Percentiles rank a stretch among this genome's conserved stretches.
These are phyloP conservation scores for Rhaphigaster nebulosa DNA, from an alignment of 2,888 invertebrate genomes.

Conservation along the genomic window DNA sequence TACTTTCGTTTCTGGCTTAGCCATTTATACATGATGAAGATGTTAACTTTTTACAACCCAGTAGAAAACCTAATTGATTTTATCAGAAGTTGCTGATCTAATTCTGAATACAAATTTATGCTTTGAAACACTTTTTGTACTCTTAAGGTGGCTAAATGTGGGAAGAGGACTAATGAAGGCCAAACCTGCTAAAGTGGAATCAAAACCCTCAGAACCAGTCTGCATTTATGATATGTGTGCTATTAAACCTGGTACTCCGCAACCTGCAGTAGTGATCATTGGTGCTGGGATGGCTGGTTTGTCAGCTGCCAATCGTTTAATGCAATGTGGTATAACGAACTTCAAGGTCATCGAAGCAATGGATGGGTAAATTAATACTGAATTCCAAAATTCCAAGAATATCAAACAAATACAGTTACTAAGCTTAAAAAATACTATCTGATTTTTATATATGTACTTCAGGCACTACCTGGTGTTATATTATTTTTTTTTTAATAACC, in stretches of 20 bases:
- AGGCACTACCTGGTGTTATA: too few species aligned
- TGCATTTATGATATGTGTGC: slow-evolving; percentile 62
- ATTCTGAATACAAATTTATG: not conserved
- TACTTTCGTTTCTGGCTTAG: too few species aligned
- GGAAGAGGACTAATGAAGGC: not conserved
- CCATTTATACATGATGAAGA: too few species aligned
- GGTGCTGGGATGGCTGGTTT: slow-evolving; percentile 63
- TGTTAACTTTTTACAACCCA: too few species aligned
- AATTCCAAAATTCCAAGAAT: not conserved
- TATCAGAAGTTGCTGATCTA: too few species aligned
- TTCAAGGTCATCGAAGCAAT: slow-evolving; percentile 61
- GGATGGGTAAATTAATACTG: slow-evolving; percentile 56
- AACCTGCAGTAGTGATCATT: slow-evolving; percentile 62
- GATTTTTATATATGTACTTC: too few species aligned
- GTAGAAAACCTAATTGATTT: too few species aligned
- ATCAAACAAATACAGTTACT: too few species aligned
- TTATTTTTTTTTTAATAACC: too few species aligned
- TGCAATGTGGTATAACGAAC: slow-evolving; percentile 62
- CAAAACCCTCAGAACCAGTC: not conserved
- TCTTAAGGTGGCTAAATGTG: not conserved
- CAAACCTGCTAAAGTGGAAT: not conserved
- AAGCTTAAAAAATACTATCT: too few species aligned
- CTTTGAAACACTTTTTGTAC: not conserved
- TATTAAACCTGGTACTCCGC: slow-evolving; percentile 54
- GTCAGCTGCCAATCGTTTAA: slow-evolving; percentile 61